Evolutionary conservation across 2,888 invertebrate species (phyloP).

Genomic region (Stenichneumon culpator): DNA sequence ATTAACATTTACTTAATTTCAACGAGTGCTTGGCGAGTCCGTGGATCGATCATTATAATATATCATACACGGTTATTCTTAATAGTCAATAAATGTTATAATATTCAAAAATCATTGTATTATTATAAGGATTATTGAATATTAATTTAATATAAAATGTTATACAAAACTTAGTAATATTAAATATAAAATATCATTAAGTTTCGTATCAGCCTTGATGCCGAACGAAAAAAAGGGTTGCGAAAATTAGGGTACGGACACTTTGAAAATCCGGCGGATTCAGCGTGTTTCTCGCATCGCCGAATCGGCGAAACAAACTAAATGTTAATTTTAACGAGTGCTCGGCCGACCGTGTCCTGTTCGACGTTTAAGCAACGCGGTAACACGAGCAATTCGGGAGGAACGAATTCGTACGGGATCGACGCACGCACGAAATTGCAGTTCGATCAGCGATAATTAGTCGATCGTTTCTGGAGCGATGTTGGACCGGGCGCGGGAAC

Average conservation of each 20-base stretch:
- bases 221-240: neutral
- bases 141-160: too few relatives aligned
- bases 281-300: neutral
- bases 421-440: slow-evolving; percentile 57
- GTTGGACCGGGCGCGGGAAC: neutral
- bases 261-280: neutral
- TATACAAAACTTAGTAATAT: too few relatives aligned
- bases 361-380: slow-evolving; percentile 48
- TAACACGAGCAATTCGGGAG: slow-evolving; percentile 34
- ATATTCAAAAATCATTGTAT: too few relatives aligned
- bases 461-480: slow-evolving; percentile 47
- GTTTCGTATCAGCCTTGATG: neutral
- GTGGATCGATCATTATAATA: too few relatives aligned
- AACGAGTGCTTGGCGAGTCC: slow-evolving; percentile 17
- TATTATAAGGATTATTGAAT: too few relatives aligned
- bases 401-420: slow-evolving; percentile 27
- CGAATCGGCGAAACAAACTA: slow-evolving; percentile 22
- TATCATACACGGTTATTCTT: too few relatives aligned
- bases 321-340: slow-evolving; percentile 53
- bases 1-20: too few relatives aligned
- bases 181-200: neutral
- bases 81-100: too few relatives aligned
- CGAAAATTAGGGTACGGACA: neutral
- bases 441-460: slow-evolving; percentile 62
- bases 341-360: slow-evolving; percentile 41